A percentile compares a stretch with the other conserved stretches of the same genome.
Evolutionary conservation across 2,888 invertebrate genomes (phyloP).

Genomic region (Polymixis lichenea): DNA sequence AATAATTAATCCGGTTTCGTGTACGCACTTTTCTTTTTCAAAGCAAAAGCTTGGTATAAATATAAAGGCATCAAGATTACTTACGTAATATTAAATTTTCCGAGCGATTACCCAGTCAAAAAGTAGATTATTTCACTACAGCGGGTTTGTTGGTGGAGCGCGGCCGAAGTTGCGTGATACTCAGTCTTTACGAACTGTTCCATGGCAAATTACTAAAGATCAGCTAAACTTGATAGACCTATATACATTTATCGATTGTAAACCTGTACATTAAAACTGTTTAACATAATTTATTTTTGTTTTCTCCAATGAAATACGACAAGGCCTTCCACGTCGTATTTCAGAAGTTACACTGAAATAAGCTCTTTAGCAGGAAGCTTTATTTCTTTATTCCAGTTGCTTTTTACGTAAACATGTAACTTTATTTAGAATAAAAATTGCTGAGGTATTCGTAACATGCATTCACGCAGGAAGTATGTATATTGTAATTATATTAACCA

Average conservation of each 20-base stretch:
- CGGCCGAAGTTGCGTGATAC: slow-evolving; percentile 65
- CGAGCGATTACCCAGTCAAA: slow-evolving; percentile 68
- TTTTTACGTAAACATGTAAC: slow-evolving; percentile 17
- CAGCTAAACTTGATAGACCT: slow-evolving; percentile 63
- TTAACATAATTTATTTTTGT: slow-evolving; percentile 60
- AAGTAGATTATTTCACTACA: slow-evolving; percentile 74
- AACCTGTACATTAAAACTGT: slow-evolving; percentile 60
- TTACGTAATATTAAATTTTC: slow-evolving; percentile 75
- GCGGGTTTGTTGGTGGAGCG: slow-evolving; percentile 58
- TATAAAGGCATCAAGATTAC: slow-evolving; percentile 73
- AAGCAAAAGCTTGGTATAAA: slow-evolving; percentile 65
- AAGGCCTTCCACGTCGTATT: slow-evolving; percentile 45
- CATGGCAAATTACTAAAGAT: slow-evolving; percentile 67
- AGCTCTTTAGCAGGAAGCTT: slow-evolving; percentile 34
- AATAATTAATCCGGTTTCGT: slow-evolving; percentile 60
- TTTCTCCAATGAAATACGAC: slow-evolving; percentile 48
- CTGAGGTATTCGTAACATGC: slow-evolving; percentile 20
- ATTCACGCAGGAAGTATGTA: slow-evolving; percentile 23
- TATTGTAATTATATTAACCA: slow-evolving; percentile 31
- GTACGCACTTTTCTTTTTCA: slow-evolving; percentile 51
- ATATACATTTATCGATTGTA: slow-evolving; percentile 64
- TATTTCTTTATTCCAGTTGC: slow-evolving; percentile 43
- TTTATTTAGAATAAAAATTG: slow-evolving; percentile 22
- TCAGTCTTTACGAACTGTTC: slow-evolving; percentile 65
- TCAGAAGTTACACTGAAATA: slow-evolving; percentile 36